Evolutionary conservation across 2,113 vertebrate species (phyloP), one percentile per base, ranked within the genome.

Genomic region (Malaclemys terrapin): DNA sequence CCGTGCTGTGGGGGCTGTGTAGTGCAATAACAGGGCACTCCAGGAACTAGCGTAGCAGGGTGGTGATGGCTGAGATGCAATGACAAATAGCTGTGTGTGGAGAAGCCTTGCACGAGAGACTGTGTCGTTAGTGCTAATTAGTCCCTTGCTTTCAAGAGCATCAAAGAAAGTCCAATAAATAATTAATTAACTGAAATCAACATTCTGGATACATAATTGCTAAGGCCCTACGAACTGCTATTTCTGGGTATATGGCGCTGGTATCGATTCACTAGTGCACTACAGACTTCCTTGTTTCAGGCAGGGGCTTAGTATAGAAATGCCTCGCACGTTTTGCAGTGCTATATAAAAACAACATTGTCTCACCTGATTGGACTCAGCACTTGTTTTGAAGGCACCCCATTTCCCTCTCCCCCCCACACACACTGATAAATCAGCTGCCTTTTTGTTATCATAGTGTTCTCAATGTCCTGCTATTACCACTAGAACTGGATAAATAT

Each of bases 381-480:
- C 35, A 10, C 62, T n/a, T 27, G 8, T 53, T 9, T 16, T 29
- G 52, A 14, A 38, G 1, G 0, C 11, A 9, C 31, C 53, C 49
- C 53, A 20, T 13, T n/a, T 89, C 59, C 53, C 53, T 9, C 17
- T 14, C 24, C 27, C 88, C 6, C 1, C 9, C 14, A 53, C 72
- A 27, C 56, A 54, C 80, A 25, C 79, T 57, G 49, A 49, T 12
- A 22, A 1, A 1, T 38, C 14, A 0, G 0, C 35, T 88, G 49
- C 22, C 45, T 92, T 72, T 1, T 0, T 62, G 17, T 59, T 19
- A 88, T 17, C n/a, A 53, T 75, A 22, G 14, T 53, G 4, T 65
- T 89, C 79, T 84, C 9, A 81, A 29, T 87, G n/a, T 35, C 82
- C 84, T 50, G 31, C 85, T 90, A 35, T 69, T 96, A 13, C 12